These are phyloP conservation scores for Idaea biselata DNA, from an alignment of 2,888 invertebrate genomes.

Conservation along the genomic window DNA sequence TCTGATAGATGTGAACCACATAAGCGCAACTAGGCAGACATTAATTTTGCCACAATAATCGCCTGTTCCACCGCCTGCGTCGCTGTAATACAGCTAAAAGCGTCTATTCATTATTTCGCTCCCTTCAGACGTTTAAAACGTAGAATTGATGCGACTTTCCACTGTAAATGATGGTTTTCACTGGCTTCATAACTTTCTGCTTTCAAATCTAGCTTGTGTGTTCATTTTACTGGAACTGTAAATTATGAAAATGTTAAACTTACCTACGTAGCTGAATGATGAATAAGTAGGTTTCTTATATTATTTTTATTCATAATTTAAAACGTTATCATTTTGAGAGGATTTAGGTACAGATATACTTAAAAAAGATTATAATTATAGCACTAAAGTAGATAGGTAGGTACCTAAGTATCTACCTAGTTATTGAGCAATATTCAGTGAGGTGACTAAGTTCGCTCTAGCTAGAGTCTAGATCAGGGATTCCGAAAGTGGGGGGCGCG, in stretches of 20 bases:
- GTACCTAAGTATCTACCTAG: no score
- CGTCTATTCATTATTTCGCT: constrained; percentile 57
- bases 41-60: constrained; percentile 66
- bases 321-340: no score
- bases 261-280: neutral
- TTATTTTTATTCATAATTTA: no score
- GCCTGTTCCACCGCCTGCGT: constrained; percentile 52
- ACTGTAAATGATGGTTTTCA: constrained; percentile 17
- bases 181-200: neutral
- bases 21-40: constrained; percentile 54
- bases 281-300: no score
- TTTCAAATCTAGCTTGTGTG: neutral
- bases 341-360: no score
- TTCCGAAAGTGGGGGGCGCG: no score
- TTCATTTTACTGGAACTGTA: neutral
- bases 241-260: constrained; percentile 15
- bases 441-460: no score
- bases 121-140: constrained; percentile 40
- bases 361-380: no score
- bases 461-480: no score
- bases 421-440: no score
- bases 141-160: constrained; percentile 44
- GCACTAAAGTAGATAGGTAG: no score
- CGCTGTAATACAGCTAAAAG: constrained; percentile 65
- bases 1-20: constrained; percentile 54